Conservation (phyloP, 2,113 vertebrate genomes). For the Pimephales promelas region DNA sequence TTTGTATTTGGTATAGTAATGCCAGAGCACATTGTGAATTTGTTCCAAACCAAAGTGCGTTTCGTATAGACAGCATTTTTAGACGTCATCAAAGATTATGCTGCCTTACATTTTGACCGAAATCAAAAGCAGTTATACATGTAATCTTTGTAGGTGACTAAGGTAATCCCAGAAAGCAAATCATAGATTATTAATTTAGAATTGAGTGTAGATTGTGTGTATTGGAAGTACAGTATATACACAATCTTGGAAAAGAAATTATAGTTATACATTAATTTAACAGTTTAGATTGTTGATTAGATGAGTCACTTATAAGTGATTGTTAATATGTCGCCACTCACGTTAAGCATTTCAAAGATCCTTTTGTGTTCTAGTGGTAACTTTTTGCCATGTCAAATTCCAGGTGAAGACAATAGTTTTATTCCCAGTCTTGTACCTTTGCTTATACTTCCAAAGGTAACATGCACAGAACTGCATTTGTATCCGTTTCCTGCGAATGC, state of each 20-base stretch:
- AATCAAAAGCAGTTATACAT: too few relatives aligned
- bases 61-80: not conserved
- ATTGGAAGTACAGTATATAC: too few relatives aligned
- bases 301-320: not conserved
- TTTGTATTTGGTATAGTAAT: conserved; percentile 8
- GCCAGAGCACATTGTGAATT: not conserved
- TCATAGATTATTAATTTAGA: too few relatives aligned
- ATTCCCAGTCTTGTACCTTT: not conserved
- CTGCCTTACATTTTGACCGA: not conserved
- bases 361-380: not conserved
- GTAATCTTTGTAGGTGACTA: too few relatives aligned
- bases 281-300: not conserved
- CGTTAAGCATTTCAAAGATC: not conserved
- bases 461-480: not conserved
- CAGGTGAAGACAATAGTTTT: not conserved
- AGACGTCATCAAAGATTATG: not conserved
- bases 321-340: not conserved
- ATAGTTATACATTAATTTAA: too few relatives aligned
- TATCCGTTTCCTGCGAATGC: not conserved
- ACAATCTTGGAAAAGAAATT: too few relatives aligned
- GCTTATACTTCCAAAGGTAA: not conserved
- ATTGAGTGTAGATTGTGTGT: too few relatives aligned
- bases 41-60: conserved; percentile 21
- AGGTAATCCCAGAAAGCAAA: too few relatives aligned
- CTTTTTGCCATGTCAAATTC: not conserved